Conservation (phyloP, 2,888 invertebrate species). For the Phaonia tiefii region DNA sequence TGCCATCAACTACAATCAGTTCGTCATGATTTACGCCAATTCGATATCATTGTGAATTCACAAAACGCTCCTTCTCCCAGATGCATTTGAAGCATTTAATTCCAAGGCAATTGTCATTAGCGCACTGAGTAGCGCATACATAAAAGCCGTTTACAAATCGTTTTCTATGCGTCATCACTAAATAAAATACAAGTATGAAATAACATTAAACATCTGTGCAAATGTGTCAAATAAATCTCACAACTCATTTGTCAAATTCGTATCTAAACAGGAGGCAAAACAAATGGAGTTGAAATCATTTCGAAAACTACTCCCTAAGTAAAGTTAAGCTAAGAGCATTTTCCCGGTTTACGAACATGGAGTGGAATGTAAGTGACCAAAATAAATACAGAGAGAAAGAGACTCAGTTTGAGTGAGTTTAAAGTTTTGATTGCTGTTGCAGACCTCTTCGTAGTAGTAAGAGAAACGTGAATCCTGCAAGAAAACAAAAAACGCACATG, state of each 20-base stretch:
- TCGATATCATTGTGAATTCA: background rate
- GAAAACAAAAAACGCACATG: background rate
- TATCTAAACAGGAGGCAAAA: constrained; percentile 4
- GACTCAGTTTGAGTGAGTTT: background rate
- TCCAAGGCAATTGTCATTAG: constrained; percentile 7
- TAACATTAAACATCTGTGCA: constrained; percentile 16
- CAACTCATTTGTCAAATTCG: constrained; percentile 59
- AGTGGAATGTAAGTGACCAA: background rate
- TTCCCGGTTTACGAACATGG: no score
- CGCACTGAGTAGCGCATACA: background rate
- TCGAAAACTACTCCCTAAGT: background rate
- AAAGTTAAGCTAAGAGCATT: background rate
- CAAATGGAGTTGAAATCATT: background rate
- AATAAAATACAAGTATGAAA: background rate
- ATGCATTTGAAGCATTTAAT: background rate
- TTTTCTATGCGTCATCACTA: background rate
- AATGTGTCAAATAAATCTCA: constrained; percentile 62
- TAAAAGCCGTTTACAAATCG: background rate
- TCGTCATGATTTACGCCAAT: background rate
- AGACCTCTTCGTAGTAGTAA: background rate
- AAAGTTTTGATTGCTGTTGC: background rate
- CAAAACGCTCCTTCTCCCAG: background rate
- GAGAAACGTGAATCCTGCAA: background rate
- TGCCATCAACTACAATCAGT: background rate
- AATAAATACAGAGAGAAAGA: constrained; percentile 21